Base-by-base conservation (phyloP, 2,888 invertebrate species). In the Griposia aprilina region DNA sequence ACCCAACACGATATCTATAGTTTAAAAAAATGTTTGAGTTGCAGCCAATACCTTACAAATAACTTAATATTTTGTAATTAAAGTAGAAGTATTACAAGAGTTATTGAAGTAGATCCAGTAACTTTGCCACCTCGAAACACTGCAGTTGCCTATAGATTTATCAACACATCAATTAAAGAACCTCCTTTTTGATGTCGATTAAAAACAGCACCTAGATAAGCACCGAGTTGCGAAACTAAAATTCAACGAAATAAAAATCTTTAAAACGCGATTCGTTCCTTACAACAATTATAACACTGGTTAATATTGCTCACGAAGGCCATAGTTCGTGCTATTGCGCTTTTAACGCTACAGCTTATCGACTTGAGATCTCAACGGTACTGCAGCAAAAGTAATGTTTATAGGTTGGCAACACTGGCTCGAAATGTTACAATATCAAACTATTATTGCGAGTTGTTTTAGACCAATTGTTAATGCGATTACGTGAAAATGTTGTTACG, bases 341-440 rank as follows among this genome's bases (percentile, higher is more conserved):
- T 90, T 90, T 91, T 90, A 90, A 81, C 86, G 90, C 88, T 78
- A 75, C 57, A 74, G 71, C 83, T 87, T 90, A 90, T 90, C 90
- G 77, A 67, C 78, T 83, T 45, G n/a, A 72, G 74, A 88, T 87
- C 86, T 86, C 79, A 69, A 78, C 76, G 78, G 85, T 74, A 84
- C 79, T 88, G 86, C 89, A 86, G 88, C 88, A 86, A 89, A 89
- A 86, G 66, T 81, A 86, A 86, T 82, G 81, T 89, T 86, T 89
- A 86, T 86, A 72, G 75, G 71, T 72, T 81, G 77, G 80, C 80
- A 84, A 76, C 80, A 85, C 70, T 52, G 71, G 55, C 78, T 86
- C 60, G 73, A 78, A 86, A 81, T 76, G 84, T 76, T 78, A 78
- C 75, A 59, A 79, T 75, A 79, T 77, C 78, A 76, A 78, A 84